A percentile compares a stretch with the other conserved stretches of the same genome.
These are phyloP conservation scores for Ditula angustiorana DNA, from an alignment of 2,888 invertebrate species.

Conservation along the genomic window DNA sequence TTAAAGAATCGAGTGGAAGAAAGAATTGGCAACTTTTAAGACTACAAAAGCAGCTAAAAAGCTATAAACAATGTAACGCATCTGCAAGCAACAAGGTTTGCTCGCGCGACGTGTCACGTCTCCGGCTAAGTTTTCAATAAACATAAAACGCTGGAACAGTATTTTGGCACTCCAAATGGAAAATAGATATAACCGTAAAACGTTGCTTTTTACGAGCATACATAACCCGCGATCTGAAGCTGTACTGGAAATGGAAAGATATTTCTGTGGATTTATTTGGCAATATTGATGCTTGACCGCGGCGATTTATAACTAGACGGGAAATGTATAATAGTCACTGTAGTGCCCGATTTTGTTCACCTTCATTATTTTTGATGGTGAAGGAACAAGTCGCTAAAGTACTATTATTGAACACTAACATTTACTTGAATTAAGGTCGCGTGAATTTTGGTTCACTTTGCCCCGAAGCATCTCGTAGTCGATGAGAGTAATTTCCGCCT, in stretches of 20 bases:
- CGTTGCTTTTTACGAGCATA: slow-evolving; percentile 31
- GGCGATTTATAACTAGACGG: slow-evolving; percentile 7
- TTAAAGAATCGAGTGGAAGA: too few relatives aligned
- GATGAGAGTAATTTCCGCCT: too few relatives aligned
- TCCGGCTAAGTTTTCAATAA: slow-evolving; percentile 29
- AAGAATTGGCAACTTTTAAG: not conserved
- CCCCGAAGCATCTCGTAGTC: too few relatives aligned
- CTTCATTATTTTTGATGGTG: not conserved
- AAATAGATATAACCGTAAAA: slow-evolving; percentile 39
- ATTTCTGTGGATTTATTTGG: slow-evolving; percentile 24
- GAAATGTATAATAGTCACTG: not conserved
- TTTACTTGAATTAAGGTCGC: too few relatives aligned
- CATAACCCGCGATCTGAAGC: slow-evolving; percentile 32
- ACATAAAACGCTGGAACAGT: slow-evolving; percentile 21
- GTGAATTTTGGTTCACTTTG: too few relatives aligned
- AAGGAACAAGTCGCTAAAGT: not conserved
- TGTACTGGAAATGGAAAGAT: slow-evolving; percentile 36
- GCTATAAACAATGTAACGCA: not conserved
- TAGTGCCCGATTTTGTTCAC: not conserved
- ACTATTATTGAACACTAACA: not conserved
- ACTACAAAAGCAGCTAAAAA: too few relatives aligned
- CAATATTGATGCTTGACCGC: slow-evolving; percentile 28
- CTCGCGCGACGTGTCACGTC: slow-evolving; percentile 2
- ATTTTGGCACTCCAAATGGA: slow-evolving; percentile 37
- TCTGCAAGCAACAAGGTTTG: not conserved